Evolutionary conservation across 2,113 vertebrate genomes (phyloP).

Genomic region (Trogon melanurus): DNA sequence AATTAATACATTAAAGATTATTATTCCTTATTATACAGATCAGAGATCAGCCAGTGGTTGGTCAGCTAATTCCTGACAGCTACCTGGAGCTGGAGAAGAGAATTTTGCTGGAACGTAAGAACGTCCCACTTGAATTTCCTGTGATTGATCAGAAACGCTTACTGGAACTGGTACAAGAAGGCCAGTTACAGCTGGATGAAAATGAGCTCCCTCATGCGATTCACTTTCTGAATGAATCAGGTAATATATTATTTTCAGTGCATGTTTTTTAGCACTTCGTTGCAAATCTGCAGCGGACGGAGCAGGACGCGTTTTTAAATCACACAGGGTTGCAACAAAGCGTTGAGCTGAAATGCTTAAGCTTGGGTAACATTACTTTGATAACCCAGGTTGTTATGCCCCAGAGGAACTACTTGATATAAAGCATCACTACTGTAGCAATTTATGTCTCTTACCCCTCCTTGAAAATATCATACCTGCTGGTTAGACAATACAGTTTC

Average conservation of each 20-base stretch:
- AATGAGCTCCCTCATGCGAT: constrained; percentile 91
- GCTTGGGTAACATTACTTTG: neutral
- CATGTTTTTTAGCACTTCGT: neutral
- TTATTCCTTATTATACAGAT: constrained; percentile 79
- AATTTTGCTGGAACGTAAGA: constrained; percentile 83
- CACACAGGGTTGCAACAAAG: neutral
- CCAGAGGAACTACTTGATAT: neutral
- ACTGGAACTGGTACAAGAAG: constrained; percentile 86
- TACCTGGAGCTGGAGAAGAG: constrained; percentile 93
- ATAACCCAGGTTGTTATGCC: neutral
- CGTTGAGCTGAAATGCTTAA: neutral
- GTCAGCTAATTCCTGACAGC: constrained; percentile 94
- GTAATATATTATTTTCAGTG: constrained; percentile 52
- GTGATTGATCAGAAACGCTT: constrained; percentile 85
- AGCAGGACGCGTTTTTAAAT: neutral
- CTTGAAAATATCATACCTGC: neutral
- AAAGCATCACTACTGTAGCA: neutral
- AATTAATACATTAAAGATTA: neutral
- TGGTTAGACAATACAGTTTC: neutral
- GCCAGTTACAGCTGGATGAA: constrained; percentile 90
- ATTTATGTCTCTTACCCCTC: neutral
- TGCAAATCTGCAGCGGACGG: neutral
- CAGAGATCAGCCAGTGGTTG: constrained; percentile 92
- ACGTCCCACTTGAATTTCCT: constrained; percentile 87
- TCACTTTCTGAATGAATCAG: constrained; percentile 94